Evolutionary conservation across 2,113 vertebrate genomes (phyloP).

Genomic region (Pachypanchax playfairii): DNA sequence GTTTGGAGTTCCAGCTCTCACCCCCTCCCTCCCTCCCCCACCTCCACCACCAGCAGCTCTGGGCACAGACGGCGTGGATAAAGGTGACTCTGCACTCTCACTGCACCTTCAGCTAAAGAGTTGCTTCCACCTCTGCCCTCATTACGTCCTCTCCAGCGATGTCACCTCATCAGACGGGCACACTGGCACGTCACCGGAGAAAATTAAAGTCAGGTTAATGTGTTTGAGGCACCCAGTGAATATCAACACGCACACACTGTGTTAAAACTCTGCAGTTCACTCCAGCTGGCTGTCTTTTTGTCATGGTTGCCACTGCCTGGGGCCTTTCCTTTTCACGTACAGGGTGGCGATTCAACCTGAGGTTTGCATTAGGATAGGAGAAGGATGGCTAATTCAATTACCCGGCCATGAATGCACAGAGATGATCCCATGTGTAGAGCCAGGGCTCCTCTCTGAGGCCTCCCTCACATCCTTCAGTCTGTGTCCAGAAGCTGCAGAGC

Average conservation of each 20-base stretch:
- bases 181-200: neutral
- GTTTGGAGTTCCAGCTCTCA: slow-evolving; percentile 63
- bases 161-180: neutral
- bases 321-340: slow-evolving; percentile 75
- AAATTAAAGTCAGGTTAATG: neutral
- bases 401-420: slow-evolving; percentile 80
- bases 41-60: slow-evolving; percentile 48
- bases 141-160: slow-evolving; percentile 58
- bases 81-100: slow-evolving; percentile 83
- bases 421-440: slow-evolving; percentile 80
- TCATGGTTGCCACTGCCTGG: slow-evolving; percentile 58
- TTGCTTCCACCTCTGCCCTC: slow-evolving; percentile 56
- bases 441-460: slow-evolving; percentile 73
- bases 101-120: slow-evolving; percentile 42
- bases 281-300: slow-evolving; percentile 46
- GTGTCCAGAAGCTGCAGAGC: slow-evolving; percentile 72
- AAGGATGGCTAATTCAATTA: slow-evolving; percentile 84
- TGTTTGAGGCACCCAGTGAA: too few relatives aligned
- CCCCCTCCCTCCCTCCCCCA: slow-evolving; percentile 8
- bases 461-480: slow-evolving; percentile 71
- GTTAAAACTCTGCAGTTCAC: slow-evolving; percentile 44
- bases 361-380: slow-evolving; percentile 82
- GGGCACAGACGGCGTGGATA: slow-evolving; percentile 85
- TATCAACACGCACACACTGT: too few relatives aligned
- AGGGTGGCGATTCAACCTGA: slow-evolving; percentile 79